Evolutionary conservation across 2,888 invertebrate genomes (phyloP), one percentile per base, ranked within the genome.

Genomic region (Lepetodrilus schrolli): DNA sequence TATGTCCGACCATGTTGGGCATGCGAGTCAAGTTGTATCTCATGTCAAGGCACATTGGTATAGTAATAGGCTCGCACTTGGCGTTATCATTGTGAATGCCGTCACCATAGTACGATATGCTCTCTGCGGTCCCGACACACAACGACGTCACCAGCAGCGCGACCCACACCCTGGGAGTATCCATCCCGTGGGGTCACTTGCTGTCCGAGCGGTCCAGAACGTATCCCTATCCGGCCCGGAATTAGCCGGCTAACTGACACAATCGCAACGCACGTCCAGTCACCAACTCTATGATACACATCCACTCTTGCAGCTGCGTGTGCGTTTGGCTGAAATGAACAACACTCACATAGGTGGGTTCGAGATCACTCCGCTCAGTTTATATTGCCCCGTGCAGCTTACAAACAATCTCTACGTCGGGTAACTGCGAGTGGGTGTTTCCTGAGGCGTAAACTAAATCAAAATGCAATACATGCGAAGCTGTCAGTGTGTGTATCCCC

Each of bases 21-120:
- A 96, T 94, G 37, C 93, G 93, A 30, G 96, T 96, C 92, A 94
- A 93, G 91, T 96, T 96, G 92, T 96, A 96, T 82, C 95, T 94
- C 89, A 96, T 92, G 85, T 95, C 95, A 89, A 94, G 93, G 90
- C 96, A 96, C 91, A 95, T 92, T 51, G 95, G 94, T 75, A 95
- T 94, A 72, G 92, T 93, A 87, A 96, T 95, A 86, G 93, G 93
- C 91, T 96, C 95, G 91, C 96, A 96, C 65, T 83, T 73, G 58
- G 81, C 81, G 69, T 84, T 78, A n/a, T 82, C 82, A 36, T 81
- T 66, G 4, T 51, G 34, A 38, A 73, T 37, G 17, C 47, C 38
- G 65, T 71, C 70, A 30, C 26, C 30, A 23, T 34, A 43, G 34
- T 36, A 49, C 20, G 34, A 34, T 50, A 70, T 17, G 21, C 37